Conservation (phyloP, 2,797 vertebrate species). For the Gila robusta region DNA sequence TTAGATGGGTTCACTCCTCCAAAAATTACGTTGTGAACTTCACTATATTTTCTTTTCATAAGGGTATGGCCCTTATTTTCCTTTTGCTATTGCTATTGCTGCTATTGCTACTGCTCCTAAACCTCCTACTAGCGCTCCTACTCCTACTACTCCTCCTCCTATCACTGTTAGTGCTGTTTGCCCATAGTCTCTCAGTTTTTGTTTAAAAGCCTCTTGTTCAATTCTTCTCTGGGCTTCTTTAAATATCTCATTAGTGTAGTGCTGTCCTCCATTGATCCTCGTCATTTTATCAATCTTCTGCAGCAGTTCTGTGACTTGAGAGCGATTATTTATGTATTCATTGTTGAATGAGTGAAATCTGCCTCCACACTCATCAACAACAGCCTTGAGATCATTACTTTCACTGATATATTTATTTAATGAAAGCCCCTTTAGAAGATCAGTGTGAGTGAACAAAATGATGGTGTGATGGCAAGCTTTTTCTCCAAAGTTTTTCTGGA, state of each 20-base stretch:
- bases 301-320: constrained; percentile 3
- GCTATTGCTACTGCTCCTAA: too few species aligned
- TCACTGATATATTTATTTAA: constrained; percentile 3
- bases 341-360: too few species aligned
- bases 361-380: background rate
- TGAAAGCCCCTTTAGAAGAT: background rate
- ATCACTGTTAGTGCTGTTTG: background rate
- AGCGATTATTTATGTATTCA: background rate
- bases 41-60: too few species aligned
- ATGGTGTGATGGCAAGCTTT: background rate
- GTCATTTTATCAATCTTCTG: background rate
- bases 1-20: too few species aligned
- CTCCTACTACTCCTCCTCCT: too few species aligned
- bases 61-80: too few species aligned
- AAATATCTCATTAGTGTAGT: background rate
- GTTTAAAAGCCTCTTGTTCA: background rate
- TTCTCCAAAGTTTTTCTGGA: background rate
- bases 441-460: background rate
- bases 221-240: background rate
- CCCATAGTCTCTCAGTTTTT: fast-evolving
- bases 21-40: too few species aligned
- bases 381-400: background rate
- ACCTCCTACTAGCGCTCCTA: too few species aligned
- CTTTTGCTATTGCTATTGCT: too few species aligned
- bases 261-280: background rate